These are phyloP conservation scores for Pempheris klunzingeri DNA, from an alignment of 2,797 vertebrate species.

Conservation along the genomic window DNA sequence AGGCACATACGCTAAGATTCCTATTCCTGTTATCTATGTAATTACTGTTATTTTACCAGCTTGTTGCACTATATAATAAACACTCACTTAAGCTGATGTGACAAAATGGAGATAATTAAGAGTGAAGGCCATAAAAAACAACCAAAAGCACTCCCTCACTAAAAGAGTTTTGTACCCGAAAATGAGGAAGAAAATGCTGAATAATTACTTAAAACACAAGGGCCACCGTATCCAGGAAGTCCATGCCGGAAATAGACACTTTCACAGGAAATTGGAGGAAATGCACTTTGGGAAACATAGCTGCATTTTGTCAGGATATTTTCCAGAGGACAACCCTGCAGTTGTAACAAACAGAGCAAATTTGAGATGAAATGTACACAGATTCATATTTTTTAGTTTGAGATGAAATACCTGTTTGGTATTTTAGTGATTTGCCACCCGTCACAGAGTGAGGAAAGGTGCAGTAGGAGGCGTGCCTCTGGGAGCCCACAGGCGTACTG, in stretches of 20 bases:
- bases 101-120: constrained; percentile 4
- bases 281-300: constrained; percentile 25
- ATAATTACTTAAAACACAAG: constrained; percentile 21
- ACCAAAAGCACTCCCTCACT: neutral
- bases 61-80: neutral
- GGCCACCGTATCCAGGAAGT: constrained; percentile 45
- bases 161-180: neutral
- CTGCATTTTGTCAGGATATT: neutral
- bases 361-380: constrained; percentile 4
- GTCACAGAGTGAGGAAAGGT: constrained; percentile 1
- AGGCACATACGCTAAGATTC: neutral
- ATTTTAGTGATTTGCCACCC: constrained; percentile 7
- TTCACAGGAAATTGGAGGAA: constrained; percentile 61
- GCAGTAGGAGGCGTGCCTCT: neutral
- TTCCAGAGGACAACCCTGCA: constrained; percentile 10
- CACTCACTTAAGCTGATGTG: neutral
- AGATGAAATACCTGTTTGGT: neutral
- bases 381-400: neutral
- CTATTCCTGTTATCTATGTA: neutral
- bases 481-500: constrained; percentile 3
- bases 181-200: neutral
- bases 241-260: constrained; percentile 60
- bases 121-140: neutral
- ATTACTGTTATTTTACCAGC: neutral
- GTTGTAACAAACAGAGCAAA: constrained; percentile 24